Evolutionary conservation across 1,140 invertebrate species (phyloP), one percentile per base, ranked within the genome.

Genomic region (Euglossa dilemma): DNA sequence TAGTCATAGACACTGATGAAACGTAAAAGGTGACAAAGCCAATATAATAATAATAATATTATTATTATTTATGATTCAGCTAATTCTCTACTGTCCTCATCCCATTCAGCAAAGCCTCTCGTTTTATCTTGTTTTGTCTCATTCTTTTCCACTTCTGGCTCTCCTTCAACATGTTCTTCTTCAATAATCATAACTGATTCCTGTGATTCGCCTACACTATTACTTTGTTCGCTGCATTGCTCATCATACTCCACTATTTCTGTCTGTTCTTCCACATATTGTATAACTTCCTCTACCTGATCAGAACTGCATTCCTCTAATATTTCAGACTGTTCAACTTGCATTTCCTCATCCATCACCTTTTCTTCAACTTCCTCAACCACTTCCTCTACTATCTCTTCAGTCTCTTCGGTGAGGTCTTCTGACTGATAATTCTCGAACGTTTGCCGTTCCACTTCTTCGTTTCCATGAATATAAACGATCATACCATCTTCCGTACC

Each of bases 211-310:
- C 89, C 89, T 11, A 86, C 87, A 54, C 71, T 70, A 11, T 85
- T 88, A 50, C 85, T 91, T 28, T 85, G 87, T 63, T 90, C 91
- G 28, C 85, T 87, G 25, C 90, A 86, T 74, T 92, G 91, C 14
- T 91, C 93, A 3, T 93, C 90, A 50, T 94, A 94, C 67, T 94
- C 93, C 2, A 94, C 92, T 63, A 94, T 94, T 79, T 94, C 93
- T 0, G 93, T 94, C 79, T 94, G 93, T 67, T 94, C 93, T 54
- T 93, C 92, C 5, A 94, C 93, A 45, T 94, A 94, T 28, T 94
- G 93, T 85, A 94, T 92, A 2, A 92, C 90, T 67, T 94, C 92
- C 54, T 93, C 92, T 0, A 92, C 90, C 3, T 92, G 91, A 80
- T 90, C 87, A 8, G 82, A 84, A 45, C 88, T 90, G 6, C 69